Evolutionary conservation across 2,888 invertebrate genomes (phyloP).

Genomic region (Drosophila kambysellisi): DNA sequence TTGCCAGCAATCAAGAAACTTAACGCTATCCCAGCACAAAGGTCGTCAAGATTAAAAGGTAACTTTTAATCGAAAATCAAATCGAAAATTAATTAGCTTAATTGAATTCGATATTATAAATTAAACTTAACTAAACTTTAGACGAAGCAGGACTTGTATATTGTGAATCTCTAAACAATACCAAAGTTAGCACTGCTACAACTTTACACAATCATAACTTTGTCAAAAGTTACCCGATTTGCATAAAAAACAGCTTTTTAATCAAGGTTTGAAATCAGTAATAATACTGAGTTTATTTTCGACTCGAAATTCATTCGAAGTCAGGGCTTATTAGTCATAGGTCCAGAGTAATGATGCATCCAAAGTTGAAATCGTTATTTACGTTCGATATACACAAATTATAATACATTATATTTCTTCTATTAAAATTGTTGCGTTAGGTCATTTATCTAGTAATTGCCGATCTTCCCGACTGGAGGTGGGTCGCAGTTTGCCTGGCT

Average conservation of each 20-base stretch:
- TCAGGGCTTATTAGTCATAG: too few relatives aligned
- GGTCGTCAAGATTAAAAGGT: conserved; percentile 7
- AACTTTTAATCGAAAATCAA: conserved; percentile 14
- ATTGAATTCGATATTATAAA: background rate
- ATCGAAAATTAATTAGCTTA: conserved; percentile 2
- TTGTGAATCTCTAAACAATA: background rate
- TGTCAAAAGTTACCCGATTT: background rate
- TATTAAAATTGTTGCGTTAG: too few relatives aligned
- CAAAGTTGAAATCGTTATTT: background rate
- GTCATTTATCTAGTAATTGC: too few relatives aligned
- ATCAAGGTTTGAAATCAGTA: background rate
- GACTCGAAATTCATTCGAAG: background rate
- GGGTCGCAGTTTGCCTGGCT: background rate
- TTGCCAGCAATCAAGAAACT: conserved; percentile 49
- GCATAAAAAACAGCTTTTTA: rapidly evolving
- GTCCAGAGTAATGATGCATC: background rate
- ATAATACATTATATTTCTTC: background rate
- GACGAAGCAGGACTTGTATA: background rate
- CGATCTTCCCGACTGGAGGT: background rate
- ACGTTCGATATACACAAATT: background rate
- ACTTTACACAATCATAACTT: background rate
- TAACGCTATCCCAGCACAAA: conserved; percentile 25
- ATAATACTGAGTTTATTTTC: background rate
- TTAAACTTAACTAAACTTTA: background rate
- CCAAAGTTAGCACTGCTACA: background rate